A percentile compares a stretch with the other conserved stretches of the same genome.
Conservation (phyloP, 2,888 invertebrate species). For the Eurois occulta region DNA sequence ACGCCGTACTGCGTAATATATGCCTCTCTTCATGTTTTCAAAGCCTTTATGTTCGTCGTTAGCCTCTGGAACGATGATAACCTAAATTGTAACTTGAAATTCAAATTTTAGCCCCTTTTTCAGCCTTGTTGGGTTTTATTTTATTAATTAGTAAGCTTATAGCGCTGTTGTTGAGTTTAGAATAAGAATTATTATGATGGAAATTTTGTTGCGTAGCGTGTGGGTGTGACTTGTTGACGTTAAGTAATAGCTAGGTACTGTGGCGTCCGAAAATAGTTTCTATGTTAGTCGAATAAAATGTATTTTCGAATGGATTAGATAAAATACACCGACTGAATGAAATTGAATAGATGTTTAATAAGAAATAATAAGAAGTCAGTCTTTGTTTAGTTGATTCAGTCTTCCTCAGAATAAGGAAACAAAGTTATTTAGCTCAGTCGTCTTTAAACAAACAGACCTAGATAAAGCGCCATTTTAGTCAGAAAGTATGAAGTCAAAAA, state of each 20-base stretch:
- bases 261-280: neutral
- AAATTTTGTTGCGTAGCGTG: neutral
- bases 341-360: neutral
- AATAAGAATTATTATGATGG: slow-evolving; percentile 9
- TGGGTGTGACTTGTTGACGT: neutral
- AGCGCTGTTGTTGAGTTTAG: slow-evolving; percentile 19
- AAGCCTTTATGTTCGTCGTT: slow-evolving; percentile 46
- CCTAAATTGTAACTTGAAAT: slow-evolving; percentile 53
- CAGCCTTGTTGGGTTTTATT: slow-evolving; percentile 41
- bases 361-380: neutral
- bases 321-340: neutral
- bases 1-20: slow-evolving; percentile 29
- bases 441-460: neutral
- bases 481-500: neutral
- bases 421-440: neutral
- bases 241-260: slow-evolving; percentile 2
- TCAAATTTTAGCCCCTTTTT: slow-evolving; percentile 55
- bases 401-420: neutral
- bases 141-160: slow-evolving; percentile 52
- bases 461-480: neutral
- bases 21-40: slow-evolving; percentile 31
- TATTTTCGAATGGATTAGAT: neutral
- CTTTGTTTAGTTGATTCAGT: neutral
- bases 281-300: neutral
- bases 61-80: slow-evolving; percentile 38